phyloP scores from a whole-genome alignment of 2,113 vertebrate species.

The Girardinichthys multiradiatus region DNA sequence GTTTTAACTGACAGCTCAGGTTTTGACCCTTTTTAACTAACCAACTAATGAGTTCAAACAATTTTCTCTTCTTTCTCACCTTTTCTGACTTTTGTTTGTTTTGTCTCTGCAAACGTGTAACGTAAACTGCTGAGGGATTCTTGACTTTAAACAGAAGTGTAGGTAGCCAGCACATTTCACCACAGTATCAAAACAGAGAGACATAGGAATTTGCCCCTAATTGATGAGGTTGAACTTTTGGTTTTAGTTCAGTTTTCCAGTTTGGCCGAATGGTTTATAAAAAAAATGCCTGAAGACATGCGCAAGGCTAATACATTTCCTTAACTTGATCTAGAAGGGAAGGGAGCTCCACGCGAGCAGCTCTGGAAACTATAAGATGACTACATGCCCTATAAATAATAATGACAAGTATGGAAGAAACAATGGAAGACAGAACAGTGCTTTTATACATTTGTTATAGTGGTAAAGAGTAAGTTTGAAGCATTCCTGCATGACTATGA shows the following conservation, averaged over 20 bases:
- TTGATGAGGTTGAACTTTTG: neutral
- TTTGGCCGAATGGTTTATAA: neutral
- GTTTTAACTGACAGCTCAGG: neutral
- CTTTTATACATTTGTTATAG: neutral
- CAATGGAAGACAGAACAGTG: conserved; percentile 10
- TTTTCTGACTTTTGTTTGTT: neutral
- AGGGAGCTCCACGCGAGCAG: conserved; percentile 4
- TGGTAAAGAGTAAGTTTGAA: conserved; percentile 24
- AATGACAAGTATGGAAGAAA: conserved; percentile 1
- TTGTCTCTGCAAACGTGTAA: neutral
- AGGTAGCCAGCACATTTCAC: neutral
- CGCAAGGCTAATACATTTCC: neutral
- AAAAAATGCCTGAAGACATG: neutral
- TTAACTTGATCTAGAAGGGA: conserved; percentile 1
- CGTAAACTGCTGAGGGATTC: neutral
- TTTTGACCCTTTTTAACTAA: neutral
- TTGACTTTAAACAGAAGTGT: neutral
- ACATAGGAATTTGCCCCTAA: neutral
- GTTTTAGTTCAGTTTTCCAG: neutral
- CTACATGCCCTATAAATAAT: conserved; percentile 7
- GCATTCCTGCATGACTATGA: conserved; percentile 38
- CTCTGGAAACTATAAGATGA: conserved; percentile 44
- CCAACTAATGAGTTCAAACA: neutral
- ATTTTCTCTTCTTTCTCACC: neutral
- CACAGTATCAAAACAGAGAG: neutral